Evolutionary conservation across 2,113 vertebrate genomes (phyloP).

Genomic region (Pseudorasbora parva): DNA sequence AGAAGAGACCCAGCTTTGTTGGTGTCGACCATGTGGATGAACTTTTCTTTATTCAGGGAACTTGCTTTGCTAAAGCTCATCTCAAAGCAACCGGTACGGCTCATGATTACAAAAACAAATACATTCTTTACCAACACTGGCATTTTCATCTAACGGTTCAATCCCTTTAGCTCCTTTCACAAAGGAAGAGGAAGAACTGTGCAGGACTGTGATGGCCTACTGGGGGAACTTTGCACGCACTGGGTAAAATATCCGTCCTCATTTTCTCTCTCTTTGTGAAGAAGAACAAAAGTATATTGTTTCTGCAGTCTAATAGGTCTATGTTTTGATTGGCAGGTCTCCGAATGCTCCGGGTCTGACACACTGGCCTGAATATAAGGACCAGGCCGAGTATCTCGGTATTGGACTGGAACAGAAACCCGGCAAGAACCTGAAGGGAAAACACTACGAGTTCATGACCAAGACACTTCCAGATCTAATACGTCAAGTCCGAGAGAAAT

Average conservation of each 20-base stretch:
- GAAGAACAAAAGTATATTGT: background rate
- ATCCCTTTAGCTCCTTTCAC: slow-evolving; percentile 60
- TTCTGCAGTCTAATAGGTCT: background rate
- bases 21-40: slow-evolving; percentile 84
- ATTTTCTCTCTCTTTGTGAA: background rate
- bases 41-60: slow-evolving; percentile 80
- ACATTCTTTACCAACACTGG: background rate
- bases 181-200: slow-evolving; percentile 69
- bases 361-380: slow-evolving; percentile 72
- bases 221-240: slow-evolving; percentile 80
- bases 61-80: slow-evolving; percentile 76
- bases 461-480: slow-evolving; percentile 68
- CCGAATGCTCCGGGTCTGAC: slow-evolving; percentile 70
- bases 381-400: slow-evolving; percentile 64
- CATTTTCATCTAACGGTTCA: slow-evolving; percentile 5
- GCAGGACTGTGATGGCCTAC: slow-evolving; percentile 75
- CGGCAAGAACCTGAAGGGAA: slow-evolving; percentile 63
- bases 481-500: slow-evolving; percentile 37
- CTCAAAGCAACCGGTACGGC: slow-evolving; percentile 58
- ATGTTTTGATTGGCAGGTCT: slow-evolving; percentile 61
- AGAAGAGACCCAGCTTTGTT: slow-evolving; percentile 78
- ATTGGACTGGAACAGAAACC: slow-evolving; percentile 65
- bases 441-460: slow-evolving; percentile 67
- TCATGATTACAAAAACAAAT: background rate
- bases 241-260: slow-evolving; percentile 65